phyloP scores from a whole-genome alignment of 2,113 vertebrate species.

The Podarcis raffonei region DNA sequence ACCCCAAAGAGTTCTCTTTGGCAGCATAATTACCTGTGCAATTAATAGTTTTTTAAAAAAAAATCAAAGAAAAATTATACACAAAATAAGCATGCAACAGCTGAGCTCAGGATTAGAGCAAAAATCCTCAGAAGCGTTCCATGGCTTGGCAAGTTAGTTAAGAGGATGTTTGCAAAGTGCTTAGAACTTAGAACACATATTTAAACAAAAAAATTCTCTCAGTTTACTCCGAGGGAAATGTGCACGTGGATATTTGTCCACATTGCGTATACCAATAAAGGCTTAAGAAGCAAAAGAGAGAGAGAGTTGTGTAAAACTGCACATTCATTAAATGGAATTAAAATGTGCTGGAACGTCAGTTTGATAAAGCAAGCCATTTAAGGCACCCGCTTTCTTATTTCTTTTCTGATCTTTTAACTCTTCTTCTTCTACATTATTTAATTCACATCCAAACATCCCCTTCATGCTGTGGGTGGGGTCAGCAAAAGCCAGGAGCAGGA shows the following conservation, averaged over 20 bases:
- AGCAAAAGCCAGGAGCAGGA: background rate
- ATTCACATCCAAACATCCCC: conserved; percentile 16
- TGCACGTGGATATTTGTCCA: conserved; percentile 40
- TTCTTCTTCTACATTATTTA: conserved; percentile 28
- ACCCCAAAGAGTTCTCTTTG: background rate
- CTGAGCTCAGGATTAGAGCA: background rate
- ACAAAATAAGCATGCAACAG: background rate
- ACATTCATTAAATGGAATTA: conserved; percentile 47
- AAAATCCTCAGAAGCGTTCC: too few relatives aligned
- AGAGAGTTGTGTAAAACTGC: conserved; percentile 1
- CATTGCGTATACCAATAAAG: conserved; percentile 43
- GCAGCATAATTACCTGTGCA: background rate
- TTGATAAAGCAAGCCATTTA: conserved; percentile 54
- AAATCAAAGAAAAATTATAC: background rate
- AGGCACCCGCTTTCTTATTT: conserved; percentile 23
- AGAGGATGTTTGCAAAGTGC: too few relatives aligned
- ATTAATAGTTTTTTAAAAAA: background rate
- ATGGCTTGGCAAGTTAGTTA: too few relatives aligned
- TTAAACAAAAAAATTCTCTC: too few relatives aligned
- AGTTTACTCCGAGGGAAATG: background rate
- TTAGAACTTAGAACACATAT: too few relatives aligned
- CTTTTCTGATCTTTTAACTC: conserved; percentile 21
- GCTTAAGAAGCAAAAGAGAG: conserved; percentile 43
- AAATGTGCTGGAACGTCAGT: too few relatives aligned
- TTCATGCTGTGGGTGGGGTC: conserved; percentile 41